Base-by-base conservation (phyloP, 2,113 vertebrate genomes). In the Trachemys scripta region DNA sequence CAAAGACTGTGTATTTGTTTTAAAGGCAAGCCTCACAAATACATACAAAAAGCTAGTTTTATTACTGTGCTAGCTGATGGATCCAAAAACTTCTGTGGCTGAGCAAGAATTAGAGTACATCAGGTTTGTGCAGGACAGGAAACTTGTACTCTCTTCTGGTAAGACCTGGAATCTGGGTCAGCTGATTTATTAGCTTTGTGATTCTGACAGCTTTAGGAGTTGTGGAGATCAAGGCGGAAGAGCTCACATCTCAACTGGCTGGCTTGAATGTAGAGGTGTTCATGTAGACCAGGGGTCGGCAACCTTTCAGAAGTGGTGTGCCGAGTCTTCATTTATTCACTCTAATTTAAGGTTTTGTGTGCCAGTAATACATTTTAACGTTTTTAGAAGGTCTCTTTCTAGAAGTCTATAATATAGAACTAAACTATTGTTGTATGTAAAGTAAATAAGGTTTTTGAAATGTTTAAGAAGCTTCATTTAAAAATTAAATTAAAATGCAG, bases 11-110 rank as follows among this genome's bases (percentile, higher is more conserved):
- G 72, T 75, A 22, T 25, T n/a, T 9, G 6, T 35, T 94, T 62
- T 14, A 57, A 51, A 54, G 78, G 0, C 2, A 31, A 31, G 29
- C 0, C 5, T 80, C 80, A 9, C 19, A 42, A n/a, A 75, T 1
- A 10, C 35, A 65, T 75, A 38, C 1, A 27, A 0, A 0, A 35
- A 76, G 85, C 2, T 82, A 38, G 76, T 14, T 57, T 57, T 35
- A 0, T 75, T 75, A 0, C 27, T 10, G n/a, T 13, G 56, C 65
- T 54, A 72, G 82, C 19, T 29, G 24, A 47, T 22, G 12, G 75
- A 80, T n/a, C 76, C 57, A 51, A 8, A 13, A 69, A 87, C 59
- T 62, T 62, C 59, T 62, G 27, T 31, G 59, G 29, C 27, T 62
- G 59, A 62, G 59, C 59, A 62, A 62, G 13, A 19, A 16, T 24